phyloP scores from a whole-genome alignment of 2,888 invertebrate genomes.

The Argynnis bischoffii region DNA sequence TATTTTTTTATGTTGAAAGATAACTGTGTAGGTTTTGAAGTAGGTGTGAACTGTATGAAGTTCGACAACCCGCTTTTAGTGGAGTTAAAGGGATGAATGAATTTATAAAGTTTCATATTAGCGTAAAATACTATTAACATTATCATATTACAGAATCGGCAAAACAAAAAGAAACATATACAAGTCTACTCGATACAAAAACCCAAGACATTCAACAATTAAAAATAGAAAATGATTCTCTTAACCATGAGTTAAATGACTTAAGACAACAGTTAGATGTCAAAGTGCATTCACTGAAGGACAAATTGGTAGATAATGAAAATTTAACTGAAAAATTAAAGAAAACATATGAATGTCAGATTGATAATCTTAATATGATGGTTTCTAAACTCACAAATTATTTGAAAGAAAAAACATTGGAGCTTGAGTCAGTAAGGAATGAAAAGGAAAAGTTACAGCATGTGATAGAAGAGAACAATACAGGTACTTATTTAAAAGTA shows the following conservation, averaged over 20 bases:
- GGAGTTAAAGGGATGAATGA: no score
- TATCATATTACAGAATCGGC: constrained; percentile 50
- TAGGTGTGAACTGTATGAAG: no score
- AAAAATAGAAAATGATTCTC: constrained; percentile 54
- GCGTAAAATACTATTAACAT: no score
- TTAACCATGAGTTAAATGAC: constrained; percentile 55
- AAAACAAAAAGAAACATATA: constrained; percentile 49
- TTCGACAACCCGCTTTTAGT: no score
- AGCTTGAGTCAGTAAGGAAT: constrained; percentile 53
- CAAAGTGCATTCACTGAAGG: constrained; percentile 63
- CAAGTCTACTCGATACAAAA: constrained; percentile 48
- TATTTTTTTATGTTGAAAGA: neutral
- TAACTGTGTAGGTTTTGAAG: no score
- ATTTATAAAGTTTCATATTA: no score
- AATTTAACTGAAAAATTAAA: constrained; percentile 62
- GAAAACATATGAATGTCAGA: constrained; percentile 60
- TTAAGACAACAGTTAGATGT: constrained; percentile 60
- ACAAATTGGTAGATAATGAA: constrained; percentile 62
- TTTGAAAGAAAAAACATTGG: constrained; percentile 61
- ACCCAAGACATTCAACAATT: constrained; percentile 51
- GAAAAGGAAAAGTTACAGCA: constrained; percentile 56
- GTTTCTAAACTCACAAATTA: constrained; percentile 59
- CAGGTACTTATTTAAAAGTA: constrained; percentile 46
- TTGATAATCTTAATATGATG: constrained; percentile 63
- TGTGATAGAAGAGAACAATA: constrained; percentile 48